Conservation (phyloP, 2,888 invertebrate genomes). For the Meganola albula region DNA sequence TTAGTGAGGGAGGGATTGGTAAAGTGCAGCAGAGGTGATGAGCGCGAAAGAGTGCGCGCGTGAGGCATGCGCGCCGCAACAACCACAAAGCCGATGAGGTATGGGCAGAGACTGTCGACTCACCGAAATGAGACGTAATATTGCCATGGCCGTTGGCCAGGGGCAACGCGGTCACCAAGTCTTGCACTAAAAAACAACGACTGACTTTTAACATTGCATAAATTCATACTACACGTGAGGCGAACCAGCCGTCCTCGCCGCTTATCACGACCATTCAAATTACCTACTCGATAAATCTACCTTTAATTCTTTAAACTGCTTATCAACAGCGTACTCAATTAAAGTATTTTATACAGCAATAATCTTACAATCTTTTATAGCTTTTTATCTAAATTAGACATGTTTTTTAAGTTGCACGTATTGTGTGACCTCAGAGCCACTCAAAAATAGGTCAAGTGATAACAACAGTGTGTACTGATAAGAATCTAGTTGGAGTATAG, state of each 20-base stretch:
- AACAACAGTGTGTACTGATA: conserved; percentile 61
- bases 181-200: conserved; percentile 78
- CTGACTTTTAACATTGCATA: conserved; percentile 72
- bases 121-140: conserved; percentile 76
- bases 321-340: conserved; percentile 35
- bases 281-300: conserved; percentile 32
- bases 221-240: conserved; percentile 39
- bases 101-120: conserved; percentile 70
- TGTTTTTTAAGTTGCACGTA: conserved; percentile 26
- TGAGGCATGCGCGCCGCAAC: conserved; percentile 66
- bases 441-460: conserved; percentile 69
- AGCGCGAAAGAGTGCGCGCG: conserved; percentile 52
- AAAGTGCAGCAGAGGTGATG: conserved; percentile 44
- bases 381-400: conserved; percentile 26
- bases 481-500: conserved; percentile 66
- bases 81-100: conserved; percentile 74
- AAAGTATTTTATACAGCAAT: conserved; percentile 29
- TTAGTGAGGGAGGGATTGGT: conserved; percentile 26
- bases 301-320: conserved; percentile 20
- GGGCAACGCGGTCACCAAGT: conserved; percentile 78
- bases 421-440: conserved; percentile 52
- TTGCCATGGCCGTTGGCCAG: conserved; percentile 77
- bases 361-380: conserved; percentile 28
- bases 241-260: conserved; percentile 20
- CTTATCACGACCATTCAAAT: conserved; percentile 43